These are phyloP conservation scores for Syngnathus acus DNA, from an alignment of 2,797 vertebrate species.

Conservation along the genomic window DNA sequence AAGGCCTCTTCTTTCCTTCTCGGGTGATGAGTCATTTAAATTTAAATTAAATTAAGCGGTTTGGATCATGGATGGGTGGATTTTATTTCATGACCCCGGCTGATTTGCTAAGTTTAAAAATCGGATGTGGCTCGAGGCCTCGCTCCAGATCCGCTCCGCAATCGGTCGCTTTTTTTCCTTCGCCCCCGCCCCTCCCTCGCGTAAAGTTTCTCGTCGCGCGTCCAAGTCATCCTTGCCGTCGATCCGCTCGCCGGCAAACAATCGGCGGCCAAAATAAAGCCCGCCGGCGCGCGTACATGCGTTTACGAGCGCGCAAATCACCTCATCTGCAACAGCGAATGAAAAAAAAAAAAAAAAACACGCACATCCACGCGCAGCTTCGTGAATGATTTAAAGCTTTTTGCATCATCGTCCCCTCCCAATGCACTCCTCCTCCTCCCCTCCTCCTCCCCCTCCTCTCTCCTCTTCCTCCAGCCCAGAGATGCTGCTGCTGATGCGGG, in stretches of 20 bases:
- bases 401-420: conserved; percentile 51
- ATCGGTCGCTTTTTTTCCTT: neutral
- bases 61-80: no score
- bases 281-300: neutral
- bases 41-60: no score
- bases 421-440: neutral
- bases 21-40: neutral
- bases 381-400: conserved; percentile 67
- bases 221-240: neutral
- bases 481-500: conserved; percentile 64
- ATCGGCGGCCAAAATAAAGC: neutral
- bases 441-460: neutral
- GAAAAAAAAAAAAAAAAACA: neutral
- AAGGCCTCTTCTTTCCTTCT: no score
- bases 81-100: no score
- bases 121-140: neutral
- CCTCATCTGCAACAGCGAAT: neutral
- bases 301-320: neutral
- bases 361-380: conserved; percentile 18
- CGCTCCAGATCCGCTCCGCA: neutral
- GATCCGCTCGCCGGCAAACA: neutral
- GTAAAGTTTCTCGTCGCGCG: neutral
- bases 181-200: neutral
- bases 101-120: no score
- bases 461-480: conserved; percentile 34